These are phyloP conservation scores for Nomada ferruginata DNA, from an alignment of 2,888 invertebrate species.

Conservation along the genomic window DNA sequence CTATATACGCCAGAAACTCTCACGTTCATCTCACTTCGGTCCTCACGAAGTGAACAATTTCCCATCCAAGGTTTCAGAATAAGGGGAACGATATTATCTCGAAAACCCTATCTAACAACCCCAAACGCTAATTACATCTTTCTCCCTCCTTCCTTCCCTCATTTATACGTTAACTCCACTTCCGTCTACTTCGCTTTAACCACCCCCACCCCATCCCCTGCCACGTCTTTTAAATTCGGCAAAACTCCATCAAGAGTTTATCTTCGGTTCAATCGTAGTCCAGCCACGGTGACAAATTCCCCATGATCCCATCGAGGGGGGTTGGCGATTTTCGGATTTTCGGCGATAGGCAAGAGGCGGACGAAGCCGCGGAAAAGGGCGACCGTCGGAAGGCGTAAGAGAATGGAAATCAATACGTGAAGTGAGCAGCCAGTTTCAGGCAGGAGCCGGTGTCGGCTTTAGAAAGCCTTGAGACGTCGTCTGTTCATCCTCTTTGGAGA, in stretches of 20 bases:
- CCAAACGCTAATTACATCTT: background rate
- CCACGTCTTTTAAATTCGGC: no score
- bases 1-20: no score
- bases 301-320: slow-evolving; percentile 22
- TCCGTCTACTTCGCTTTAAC: no score
- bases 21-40: no score
- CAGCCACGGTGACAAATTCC: slow-evolving; percentile 7
- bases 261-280: slow-evolving; percentile 26
- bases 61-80: no score
- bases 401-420: slow-evolving; percentile 84
- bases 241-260: background rate
- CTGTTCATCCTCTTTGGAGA: slow-evolving; percentile 72
- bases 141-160: background rate
- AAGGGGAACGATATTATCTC: no score
- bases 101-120: background rate
- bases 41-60: no score
- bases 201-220: no score
- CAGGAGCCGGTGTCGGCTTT: slow-evolving; percentile 76
- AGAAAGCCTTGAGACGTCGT: slow-evolving; percentile 80
- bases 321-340: slow-evolving; percentile 45
- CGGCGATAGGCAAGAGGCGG: slow-evolving; percentile 36
- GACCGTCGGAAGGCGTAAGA: slow-evolving; percentile 79
- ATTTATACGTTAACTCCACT: no score
- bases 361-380: slow-evolving; percentile 72
- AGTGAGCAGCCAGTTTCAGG: slow-evolving; percentile 80